phyloP scores from a whole-genome alignment of 2,113 vertebrate species.

The Dendropsophus ebraccatus region DNA sequence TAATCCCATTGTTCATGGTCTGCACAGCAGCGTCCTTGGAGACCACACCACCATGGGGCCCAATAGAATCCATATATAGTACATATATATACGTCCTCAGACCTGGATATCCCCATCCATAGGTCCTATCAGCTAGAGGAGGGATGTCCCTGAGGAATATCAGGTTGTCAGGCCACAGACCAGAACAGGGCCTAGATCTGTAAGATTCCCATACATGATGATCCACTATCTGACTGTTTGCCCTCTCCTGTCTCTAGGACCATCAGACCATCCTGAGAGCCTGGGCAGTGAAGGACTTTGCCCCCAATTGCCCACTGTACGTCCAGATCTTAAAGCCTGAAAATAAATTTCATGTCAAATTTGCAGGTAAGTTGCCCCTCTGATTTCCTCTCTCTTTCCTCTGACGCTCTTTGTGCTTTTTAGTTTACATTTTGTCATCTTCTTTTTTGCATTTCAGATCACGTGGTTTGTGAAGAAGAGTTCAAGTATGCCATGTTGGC shows the following conservation, averaged over 20 bases:
- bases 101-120: too few species aligned
- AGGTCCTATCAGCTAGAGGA: too few species aligned
- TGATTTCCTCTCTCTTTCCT: not conserved
- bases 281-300: constrained; percentile 88
- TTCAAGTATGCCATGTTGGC: constrained; percentile 86
- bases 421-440: not conserved
- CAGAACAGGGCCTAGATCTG: too few species aligned
- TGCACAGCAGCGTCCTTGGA: too few species aligned
- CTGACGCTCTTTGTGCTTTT: not conserved
- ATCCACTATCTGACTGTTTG: too few species aligned
- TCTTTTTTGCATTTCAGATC: constrained; percentile 71
- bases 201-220: too few species aligned
- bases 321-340: constrained; percentile 87
- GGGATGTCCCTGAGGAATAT: too few species aligned
- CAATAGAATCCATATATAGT: too few species aligned
- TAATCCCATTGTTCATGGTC: too few species aligned
- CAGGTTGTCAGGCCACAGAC: too few species aligned
- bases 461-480: constrained; percentile 85
- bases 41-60: too few species aligned
- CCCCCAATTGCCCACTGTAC: constrained; percentile 82
- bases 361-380: constrained; percentile 72
- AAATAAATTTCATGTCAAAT: constrained; percentile 87
- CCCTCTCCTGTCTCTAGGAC: constrained; percentile 69
- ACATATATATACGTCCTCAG: too few species aligned
- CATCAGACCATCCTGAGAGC: constrained; percentile 86